A percentile compares a stretch with the other conserved stretches of the same genome.
These are phyloP conservation scores for Anniella stebbinsi DNA, from an alignment of 2,797 vertebrate genomes.

Conservation along the genomic window DNA sequence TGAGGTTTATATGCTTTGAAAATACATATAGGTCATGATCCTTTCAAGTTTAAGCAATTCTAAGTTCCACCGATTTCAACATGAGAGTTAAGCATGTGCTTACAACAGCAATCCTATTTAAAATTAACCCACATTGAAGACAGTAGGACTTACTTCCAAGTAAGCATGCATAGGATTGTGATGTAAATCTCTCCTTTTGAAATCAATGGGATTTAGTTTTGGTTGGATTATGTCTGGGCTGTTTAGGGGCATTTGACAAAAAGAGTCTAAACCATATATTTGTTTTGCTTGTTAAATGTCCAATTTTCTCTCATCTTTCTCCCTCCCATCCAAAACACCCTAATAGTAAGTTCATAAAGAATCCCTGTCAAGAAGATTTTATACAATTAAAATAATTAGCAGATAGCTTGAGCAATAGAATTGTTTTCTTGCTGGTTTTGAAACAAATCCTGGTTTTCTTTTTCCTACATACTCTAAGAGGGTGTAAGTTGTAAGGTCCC, in stretches of 20 bases:
- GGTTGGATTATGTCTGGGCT: neutral
- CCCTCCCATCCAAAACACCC: neutral
- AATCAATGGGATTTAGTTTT: neutral
- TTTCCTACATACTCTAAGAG: neutral
- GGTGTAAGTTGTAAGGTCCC: constrained; percentile 16
- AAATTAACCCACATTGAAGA: neutral
- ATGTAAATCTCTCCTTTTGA: neutral
- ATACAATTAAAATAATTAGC: constrained; percentile 27
- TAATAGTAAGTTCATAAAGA: constrained; percentile 43
- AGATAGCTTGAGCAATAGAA: neutral
- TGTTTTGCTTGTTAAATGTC: constrained; percentile 49
- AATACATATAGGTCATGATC: neutral
- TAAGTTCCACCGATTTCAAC: neutral
- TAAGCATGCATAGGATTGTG: neutral
- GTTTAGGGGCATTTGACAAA: neutral
- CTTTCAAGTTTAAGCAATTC: neutral
- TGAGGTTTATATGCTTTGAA: neutral
- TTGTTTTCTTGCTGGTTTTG: neutral
- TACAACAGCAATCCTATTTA: neutral
- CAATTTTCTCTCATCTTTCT: constrained; percentile 35
- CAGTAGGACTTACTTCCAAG: neutral
- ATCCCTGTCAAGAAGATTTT: neutral
- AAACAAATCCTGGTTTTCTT: neutral
- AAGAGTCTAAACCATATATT: neutral
- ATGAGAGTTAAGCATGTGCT: neutral